These are phyloP conservation scores for Brienomyrus brachyistius DNA, from an alignment of 2,113 vertebrate genomes.

Conservation along the genomic window DNA sequence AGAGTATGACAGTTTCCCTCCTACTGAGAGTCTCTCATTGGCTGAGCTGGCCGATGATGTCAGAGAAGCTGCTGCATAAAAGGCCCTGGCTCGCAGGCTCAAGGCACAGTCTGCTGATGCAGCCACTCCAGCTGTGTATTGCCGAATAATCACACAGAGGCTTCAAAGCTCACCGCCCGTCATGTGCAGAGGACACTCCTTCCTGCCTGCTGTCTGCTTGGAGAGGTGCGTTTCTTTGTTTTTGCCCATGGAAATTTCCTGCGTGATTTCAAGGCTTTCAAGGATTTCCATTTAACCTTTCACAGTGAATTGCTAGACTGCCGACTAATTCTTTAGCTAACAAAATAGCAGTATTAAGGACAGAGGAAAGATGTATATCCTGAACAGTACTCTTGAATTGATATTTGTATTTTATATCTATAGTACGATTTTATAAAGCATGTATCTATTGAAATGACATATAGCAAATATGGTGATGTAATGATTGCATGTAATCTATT, in stretches of 20 bases:
- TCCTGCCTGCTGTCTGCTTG: slow-evolving; percentile 70
- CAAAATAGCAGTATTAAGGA: neutral
- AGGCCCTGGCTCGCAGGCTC: slow-evolving; percentile 10
- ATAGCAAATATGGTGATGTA: neutral
- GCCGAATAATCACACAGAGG: neutral
- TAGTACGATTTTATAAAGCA: neutral
- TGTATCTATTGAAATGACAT: neutral
- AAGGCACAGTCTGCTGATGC: neutral
- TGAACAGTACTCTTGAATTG: neutral
- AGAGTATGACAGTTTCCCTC: neutral
- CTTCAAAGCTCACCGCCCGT: slow-evolving; percentile 29
- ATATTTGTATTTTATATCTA: neutral
- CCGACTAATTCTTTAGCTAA: neutral
- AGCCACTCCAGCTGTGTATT: neutral
- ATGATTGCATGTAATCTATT: neutral
- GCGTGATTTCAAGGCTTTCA: neutral
- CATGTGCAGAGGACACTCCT: slow-evolving; percentile 75
- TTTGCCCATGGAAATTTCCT: neutral
- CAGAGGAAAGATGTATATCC: neutral
- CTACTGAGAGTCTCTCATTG: slow-evolving; percentile 3
- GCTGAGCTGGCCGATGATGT: slow-evolving; percentile 10
- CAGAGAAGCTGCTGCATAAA: slow-evolving; percentile 43
- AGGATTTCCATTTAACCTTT: neutral
- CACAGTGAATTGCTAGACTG: neutral
- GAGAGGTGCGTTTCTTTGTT: slow-evolving; percentile 69